phyloP scores from a whole-genome alignment of 2,113 vertebrate genomes.

The Vulpes vulpes region DNA sequence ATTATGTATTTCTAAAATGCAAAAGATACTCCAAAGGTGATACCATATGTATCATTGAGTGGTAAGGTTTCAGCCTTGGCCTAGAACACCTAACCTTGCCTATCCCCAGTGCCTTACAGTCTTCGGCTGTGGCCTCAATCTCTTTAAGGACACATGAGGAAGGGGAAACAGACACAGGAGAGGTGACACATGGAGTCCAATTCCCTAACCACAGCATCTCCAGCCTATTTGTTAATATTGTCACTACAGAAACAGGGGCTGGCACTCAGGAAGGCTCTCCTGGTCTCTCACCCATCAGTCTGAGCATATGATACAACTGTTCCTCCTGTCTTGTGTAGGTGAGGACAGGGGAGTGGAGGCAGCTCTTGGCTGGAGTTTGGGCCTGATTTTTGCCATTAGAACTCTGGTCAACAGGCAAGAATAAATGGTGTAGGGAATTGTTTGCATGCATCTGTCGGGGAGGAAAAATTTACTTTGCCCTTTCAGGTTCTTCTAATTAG shows the following conservation, averaged over 20 bases:
- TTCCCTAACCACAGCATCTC: background rate
- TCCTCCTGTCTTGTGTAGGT: background rate
- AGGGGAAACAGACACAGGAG: background rate
- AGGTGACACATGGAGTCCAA: background rate
- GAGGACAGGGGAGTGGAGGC: background rate
- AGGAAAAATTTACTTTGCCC: background rate
- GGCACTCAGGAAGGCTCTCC: background rate
- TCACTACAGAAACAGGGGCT: background rate
- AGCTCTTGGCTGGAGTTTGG: background rate
- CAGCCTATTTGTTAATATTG: background rate
- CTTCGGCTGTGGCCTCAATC: background rate
- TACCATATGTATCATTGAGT: background rate
- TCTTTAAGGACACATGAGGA: background rate
- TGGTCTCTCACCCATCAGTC: background rate
- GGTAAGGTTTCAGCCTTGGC: background rate
- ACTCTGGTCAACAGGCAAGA: background rate
- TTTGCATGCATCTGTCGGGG: background rate
- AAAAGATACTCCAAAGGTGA: background rate
- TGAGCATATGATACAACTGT: background rate
- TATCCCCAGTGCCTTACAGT: background rate
- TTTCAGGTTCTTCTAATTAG: background rate
- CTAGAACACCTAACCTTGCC: background rate
- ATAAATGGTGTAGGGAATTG: background rate
- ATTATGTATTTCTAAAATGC: background rate
- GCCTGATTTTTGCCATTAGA: background rate